Conservation (phyloP, 2,113 vertebrate genomes). For the Anguilla rostrata region DNA sequence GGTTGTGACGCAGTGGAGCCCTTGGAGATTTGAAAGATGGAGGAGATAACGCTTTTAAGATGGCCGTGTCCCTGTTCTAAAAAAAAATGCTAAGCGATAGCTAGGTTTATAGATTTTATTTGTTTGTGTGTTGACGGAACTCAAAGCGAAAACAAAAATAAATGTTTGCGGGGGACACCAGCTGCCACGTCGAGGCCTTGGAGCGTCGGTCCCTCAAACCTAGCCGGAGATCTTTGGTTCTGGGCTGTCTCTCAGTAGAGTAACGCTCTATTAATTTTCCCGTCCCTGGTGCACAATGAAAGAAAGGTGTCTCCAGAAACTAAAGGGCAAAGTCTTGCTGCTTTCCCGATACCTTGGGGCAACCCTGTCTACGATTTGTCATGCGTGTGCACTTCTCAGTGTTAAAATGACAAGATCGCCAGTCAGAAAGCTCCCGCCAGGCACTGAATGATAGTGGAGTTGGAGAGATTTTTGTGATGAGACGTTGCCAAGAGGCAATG, state of each 20-base stretch:
- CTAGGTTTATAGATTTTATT: constrained; percentile 72
- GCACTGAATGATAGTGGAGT: constrained; percentile 63
- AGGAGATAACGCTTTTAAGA: constrained; percentile 70
- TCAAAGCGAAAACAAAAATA: constrained; percentile 57
- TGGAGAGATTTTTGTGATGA: constrained; percentile 68
- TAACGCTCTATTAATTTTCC: constrained; percentile 91
- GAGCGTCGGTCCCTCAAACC: constrained; percentile 76
- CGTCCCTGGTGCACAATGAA: constrained; percentile 78
- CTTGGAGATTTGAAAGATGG: constrained; percentile 69
- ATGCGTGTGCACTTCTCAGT: constrained; percentile 89
- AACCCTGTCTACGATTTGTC: constrained; percentile 83
- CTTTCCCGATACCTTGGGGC: constrained; percentile 79
- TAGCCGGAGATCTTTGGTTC: constrained; percentile 66
- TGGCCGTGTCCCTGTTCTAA: constrained; percentile 60
- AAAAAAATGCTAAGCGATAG: constrained; percentile 60
- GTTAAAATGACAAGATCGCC: constrained; percentile 85
- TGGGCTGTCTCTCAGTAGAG: constrained; percentile 75
- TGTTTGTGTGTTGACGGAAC: constrained; percentile 73
- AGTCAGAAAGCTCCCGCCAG: constrained; percentile 81
- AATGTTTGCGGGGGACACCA: constrained; percentile 53
- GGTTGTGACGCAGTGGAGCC: constrained; percentile 75
- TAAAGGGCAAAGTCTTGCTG: constrained; percentile 80
- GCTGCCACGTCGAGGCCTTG: constrained; percentile 72
- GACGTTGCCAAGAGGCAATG: constrained; percentile 79
- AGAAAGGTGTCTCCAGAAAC: constrained; percentile 87